Evolutionary conservation across 2,888 invertebrate genomes (phyloP), one percentile per base, ranked within the genome.

Genomic region (Ceramica pisi): DNA sequence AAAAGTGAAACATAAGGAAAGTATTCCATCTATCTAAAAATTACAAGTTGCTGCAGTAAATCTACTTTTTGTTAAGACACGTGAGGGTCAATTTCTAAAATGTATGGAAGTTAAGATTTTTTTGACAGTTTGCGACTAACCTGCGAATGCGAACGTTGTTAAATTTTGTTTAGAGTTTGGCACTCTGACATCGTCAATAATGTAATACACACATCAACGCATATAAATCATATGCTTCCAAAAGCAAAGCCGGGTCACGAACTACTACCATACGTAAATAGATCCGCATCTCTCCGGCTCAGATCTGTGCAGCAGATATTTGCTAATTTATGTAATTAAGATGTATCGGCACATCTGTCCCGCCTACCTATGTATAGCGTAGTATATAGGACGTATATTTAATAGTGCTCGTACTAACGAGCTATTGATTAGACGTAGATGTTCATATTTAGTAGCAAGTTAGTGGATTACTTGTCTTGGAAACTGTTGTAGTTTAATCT

Each of bases 241-340:
- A 50, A 53, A 64, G 61, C 23, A 10, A 61, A 41, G 1, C 70
- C 53, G 23, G 31, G 57, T 35, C 35, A 1, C 8, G 7, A 10
- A n/a, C 21, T 48, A 46, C 35, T 53, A 53, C 31, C 19, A 44
- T 19, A 50, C 66, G 73, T 78, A 69, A 82, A 78, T 66, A 64
- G 61, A 64, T 69, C 61, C 44, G 19, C 59, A 64, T 75, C 61
- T 68, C 61, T 69, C 66, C 21, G 68, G n/a, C 75, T 51, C 75
- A 64, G 83, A 83, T 83, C 76, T 59, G 67, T 71, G 75, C 74
- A 65, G 61, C 65, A 65, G 86, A 85, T 85, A 80, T 84, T 84
- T 66, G 69, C 61, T 83, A 85, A 84, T 85, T 84, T 85, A 85
- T 84, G 78, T 85, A 78, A 84, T 85, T 81, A 80, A 85, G 84